A percentile compares a stretch with the other conserved stretches of the same genome.
phyloP scores from a whole-genome alignment of 2,888 invertebrate species.

The Saturnia japonica region DNA sequence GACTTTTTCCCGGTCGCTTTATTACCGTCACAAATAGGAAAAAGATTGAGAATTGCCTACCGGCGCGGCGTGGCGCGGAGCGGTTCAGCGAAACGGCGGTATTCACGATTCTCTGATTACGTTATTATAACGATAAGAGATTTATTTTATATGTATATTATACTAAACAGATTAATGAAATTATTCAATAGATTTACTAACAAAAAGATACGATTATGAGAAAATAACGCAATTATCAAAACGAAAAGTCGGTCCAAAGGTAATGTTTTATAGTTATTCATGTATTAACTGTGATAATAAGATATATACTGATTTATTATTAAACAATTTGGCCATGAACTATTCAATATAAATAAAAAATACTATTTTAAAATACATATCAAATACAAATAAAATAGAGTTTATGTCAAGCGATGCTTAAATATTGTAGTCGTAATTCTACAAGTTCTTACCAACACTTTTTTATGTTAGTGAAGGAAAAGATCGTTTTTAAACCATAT shows the following conservation, averaged over 20 bases:
- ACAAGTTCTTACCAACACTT: too few species aligned
- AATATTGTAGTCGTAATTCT: too few species aligned
- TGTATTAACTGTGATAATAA: too few species aligned
- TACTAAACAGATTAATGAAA: not conserved
- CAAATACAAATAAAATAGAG: too few species aligned
- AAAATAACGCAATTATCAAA: too few species aligned
- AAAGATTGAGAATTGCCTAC: slow-evolving; percentile 79
- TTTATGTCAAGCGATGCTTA: too few species aligned
- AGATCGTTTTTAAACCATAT: too few species aligned
- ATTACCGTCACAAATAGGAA: slow-evolving; percentile 82
- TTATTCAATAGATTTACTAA: not conserved
- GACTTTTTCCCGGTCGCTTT: slow-evolving; percentile 79
- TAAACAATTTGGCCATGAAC: too few species aligned
- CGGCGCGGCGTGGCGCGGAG: slow-evolving; percentile 33
- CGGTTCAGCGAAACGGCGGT: slow-evolving; percentile 35
- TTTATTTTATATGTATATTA: slow-evolving; percentile 17
- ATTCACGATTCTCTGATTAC: slow-evolving; percentile 46
- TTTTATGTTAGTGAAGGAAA: too few species aligned
- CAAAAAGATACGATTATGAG: not conserved
- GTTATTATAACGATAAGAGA: slow-evolving; percentile 23
- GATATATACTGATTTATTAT: too few species aligned
- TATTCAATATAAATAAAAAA: too few species aligned
- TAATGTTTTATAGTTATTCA: not conserved
- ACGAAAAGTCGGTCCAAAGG: not conserved
- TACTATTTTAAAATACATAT: too few species aligned